These are phyloP conservation scores for Acrocephalus scirpaceus DNA, from an alignment of 2,797 vertebrate genomes.

Conservation along the genomic window DNA sequence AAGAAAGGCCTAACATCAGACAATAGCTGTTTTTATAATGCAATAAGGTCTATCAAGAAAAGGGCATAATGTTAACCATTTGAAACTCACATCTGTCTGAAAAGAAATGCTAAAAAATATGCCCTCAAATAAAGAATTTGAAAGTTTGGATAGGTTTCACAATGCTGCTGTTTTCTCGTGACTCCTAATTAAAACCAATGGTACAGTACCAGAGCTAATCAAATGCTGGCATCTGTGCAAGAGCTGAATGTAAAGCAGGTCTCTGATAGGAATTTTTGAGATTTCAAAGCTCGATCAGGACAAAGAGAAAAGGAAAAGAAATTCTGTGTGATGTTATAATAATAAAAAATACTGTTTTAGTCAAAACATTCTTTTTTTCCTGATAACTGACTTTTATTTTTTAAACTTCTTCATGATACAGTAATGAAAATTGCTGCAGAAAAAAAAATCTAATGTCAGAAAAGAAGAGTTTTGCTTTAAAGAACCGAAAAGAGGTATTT, in stretches of 20 bases:
- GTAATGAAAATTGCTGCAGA: background rate
- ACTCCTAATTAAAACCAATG: background rate
- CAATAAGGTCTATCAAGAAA: background rate
- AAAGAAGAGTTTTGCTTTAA: background rate
- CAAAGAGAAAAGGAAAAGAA: background rate
- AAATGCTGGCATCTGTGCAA: background rate
- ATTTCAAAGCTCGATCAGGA: background rate
- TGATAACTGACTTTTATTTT: background rate
- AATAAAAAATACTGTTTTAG: background rate
- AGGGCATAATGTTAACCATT: background rate
- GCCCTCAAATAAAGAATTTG: background rate
- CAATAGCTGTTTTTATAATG: background rate
- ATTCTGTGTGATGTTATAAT: background rate
- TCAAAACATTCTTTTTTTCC: background rate
- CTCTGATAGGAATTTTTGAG: background rate
- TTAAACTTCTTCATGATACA: background rate
- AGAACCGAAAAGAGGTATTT: background rate
- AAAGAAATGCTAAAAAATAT: background rate
- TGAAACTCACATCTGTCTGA: background rate
- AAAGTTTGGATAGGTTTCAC: background rate
- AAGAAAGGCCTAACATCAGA: background rate
- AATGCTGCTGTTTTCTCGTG: background rate
- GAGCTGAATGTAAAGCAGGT: background rate
- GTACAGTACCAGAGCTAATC: background rate
- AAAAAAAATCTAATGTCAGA: background rate